These are phyloP conservation scores for Cynopterus sphinx DNA, from an alignment of 2,797 vertebrate species.

Conservation along the genomic window DNA sequence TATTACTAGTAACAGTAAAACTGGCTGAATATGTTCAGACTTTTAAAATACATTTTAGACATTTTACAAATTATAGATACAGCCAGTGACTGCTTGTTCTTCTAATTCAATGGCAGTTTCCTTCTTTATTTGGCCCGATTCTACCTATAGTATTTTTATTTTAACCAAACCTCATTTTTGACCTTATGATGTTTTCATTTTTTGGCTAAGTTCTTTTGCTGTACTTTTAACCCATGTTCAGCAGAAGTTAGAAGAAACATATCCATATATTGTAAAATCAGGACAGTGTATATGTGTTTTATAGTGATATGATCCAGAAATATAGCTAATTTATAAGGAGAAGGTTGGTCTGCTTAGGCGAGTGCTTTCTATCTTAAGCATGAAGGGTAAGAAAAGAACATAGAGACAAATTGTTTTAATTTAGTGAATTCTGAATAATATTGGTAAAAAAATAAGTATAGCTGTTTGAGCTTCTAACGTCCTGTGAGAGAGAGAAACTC, in stretches of 20 bases:
- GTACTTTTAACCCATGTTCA: background rate
- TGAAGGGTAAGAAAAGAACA: background rate
- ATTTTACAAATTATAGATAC: background rate
- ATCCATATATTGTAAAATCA: background rate
- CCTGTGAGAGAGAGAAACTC: background rate
- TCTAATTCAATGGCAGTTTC: background rate
- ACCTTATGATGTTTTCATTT: background rate
- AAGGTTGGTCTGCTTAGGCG: background rate
- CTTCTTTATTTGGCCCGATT: background rate
- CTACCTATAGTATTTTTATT: background rate
- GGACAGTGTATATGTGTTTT: background rate
- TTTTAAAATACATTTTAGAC: background rate
- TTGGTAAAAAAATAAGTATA: background rate
- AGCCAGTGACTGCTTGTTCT: background rate
- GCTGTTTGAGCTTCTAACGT: background rate
- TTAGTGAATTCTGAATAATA: background rate
- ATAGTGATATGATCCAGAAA: background rate
- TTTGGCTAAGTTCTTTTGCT: background rate
- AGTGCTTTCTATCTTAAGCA: background rate
- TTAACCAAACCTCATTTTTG: background rate
- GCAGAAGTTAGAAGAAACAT: background rate
- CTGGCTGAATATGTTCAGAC: background rate
- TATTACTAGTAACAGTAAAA: background rate
- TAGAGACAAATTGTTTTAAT: background rate
- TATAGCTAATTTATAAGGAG: background rate